Percentiles rank a stretch among this genome's conserved stretches.
Evolutionary conservation across 1,140 invertebrate species (phyloP).

Genomic region (Aphelenchoides fujianensis): DNA sequence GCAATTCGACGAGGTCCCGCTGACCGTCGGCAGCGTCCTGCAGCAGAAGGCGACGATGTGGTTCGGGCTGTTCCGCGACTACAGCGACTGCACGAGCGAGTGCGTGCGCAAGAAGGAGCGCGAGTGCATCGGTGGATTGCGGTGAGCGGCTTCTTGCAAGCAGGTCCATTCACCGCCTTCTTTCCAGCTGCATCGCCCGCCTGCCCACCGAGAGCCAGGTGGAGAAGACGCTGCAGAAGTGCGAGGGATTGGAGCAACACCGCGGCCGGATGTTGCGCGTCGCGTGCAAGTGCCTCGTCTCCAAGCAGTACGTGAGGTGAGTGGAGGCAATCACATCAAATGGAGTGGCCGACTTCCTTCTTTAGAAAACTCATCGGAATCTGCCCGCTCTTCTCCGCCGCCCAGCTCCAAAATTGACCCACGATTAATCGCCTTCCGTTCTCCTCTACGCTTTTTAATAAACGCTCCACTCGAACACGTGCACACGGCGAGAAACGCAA

Average conservation of each 20-base stretch:
- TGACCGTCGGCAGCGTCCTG: not conserved
- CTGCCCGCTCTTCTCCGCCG: not conserved
- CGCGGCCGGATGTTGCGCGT: not conserved
- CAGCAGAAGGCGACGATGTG: not conserved
- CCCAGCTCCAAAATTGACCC: not conserved
- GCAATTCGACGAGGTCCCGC: not conserved
- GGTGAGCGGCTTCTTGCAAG: no score
- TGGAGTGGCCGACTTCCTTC: not conserved
- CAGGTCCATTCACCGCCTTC: no score
- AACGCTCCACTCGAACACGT: no score
- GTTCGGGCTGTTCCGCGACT: not conserved
- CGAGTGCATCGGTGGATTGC: not conserved
- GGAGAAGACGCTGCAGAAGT: not conserved
- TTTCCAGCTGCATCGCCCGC: not conserved
- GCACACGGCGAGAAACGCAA: no score
- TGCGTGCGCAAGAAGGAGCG: not conserved
- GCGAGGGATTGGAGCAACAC: not conserved
- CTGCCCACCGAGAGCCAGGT: not conserved
- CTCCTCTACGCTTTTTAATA: no score
- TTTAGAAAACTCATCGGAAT: not conserved
- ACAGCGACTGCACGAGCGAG: not conserved
- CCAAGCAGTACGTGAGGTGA: not conserved
- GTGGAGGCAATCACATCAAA: no score
- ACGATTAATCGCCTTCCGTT: not conserved
- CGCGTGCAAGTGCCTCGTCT: not conserved